Evolutionary conservation across 23 tunicate genomes (phyloP), one percentile per base, ranked within the genome.

Genomic region (Trididemnum clinides): DNA sequence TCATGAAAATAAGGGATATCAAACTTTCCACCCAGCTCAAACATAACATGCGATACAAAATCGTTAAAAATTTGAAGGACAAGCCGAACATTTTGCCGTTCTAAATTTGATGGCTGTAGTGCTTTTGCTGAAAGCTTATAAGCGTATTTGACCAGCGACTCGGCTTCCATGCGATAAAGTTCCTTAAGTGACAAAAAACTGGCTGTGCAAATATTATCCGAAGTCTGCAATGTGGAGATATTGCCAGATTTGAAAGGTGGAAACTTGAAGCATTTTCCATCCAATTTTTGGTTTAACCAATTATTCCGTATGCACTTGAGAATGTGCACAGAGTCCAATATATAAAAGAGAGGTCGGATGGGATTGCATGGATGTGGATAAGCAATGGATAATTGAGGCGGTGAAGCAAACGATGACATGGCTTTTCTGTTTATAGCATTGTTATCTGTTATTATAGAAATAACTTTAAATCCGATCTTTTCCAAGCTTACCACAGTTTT

Each of bases 261-360:
- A 73, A 36, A 73, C 2, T 36, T 27, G n/a, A 73, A 36, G 25
- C 80, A 73, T 36, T 29, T 23, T 7, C 25, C 25, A 7, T 5
- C 6, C 31, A 57, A 36, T 73, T 73, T 73, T 73, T 36, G 80
- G 22, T 73, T 73, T 2, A 73, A 57, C 80, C 80, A 73, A 38
- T 73, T 73, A 30, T 73, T 73, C n/a, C 80, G 29, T 20, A 73
- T 73, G 57, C 80, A 73, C 80, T 73, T 73, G 3, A 73, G 22
- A 73, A 73, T 39, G 25, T 73, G 80, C 12, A 73, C 80, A 19
- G 57, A 18, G 38, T 73, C 80, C 80, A 73, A 39, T 2, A 73
- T 4, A 39, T 36, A 73, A 73, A 73, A 73, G 15, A 73, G 38
- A 2, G 57, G 80, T 21, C 80, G 80, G 25, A 28, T 20, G 38